Percentiles rank a stretch among this genome's conserved stretches.
These are phyloP conservation scores for Gallinago undulata DNA, from an alignment of 2,113 vertebrate species.

Conservation along the genomic window DNA sequence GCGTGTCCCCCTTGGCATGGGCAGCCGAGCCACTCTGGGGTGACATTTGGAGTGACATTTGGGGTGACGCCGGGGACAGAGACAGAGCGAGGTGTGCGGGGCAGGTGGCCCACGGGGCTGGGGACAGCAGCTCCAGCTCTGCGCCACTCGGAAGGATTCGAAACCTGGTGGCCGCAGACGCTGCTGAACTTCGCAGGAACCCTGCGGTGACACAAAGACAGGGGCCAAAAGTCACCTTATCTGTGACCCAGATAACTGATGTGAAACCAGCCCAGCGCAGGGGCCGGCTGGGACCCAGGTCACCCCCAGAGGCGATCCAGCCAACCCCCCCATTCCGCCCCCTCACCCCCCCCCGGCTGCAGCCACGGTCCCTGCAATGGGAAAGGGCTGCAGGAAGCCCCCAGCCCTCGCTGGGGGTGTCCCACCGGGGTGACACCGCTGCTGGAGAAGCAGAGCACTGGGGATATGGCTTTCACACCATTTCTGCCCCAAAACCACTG, in stretches of 20 bases:
- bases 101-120: accelerated
- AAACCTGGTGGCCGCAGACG: background rate
- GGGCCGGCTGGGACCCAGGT: accelerated
- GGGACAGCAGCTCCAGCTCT: accelerated
- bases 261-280: background rate
- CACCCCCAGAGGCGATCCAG: accelerated
- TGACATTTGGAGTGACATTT: accelerated
- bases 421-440: accelerated
- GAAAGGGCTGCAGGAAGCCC: background rate
- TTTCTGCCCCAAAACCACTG: background rate
- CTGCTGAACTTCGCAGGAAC: slow-evolving; percentile 1
- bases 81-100: background rate
- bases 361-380: accelerated
- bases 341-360: too few relatives aligned
- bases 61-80: accelerated
- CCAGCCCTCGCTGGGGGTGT: accelerated
- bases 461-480: background rate
- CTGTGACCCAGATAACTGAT: background rate
- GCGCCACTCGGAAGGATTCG: accelerated
- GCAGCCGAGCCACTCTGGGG: accelerated
- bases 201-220: background rate
- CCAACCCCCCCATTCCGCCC: too few relatives aligned
- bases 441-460: accelerated
- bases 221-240: background rate
- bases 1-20: accelerated